Evolutionary conservation across 2,113 vertebrate species (phyloP).

Genomic region (Clarias batrachus): DNA sequence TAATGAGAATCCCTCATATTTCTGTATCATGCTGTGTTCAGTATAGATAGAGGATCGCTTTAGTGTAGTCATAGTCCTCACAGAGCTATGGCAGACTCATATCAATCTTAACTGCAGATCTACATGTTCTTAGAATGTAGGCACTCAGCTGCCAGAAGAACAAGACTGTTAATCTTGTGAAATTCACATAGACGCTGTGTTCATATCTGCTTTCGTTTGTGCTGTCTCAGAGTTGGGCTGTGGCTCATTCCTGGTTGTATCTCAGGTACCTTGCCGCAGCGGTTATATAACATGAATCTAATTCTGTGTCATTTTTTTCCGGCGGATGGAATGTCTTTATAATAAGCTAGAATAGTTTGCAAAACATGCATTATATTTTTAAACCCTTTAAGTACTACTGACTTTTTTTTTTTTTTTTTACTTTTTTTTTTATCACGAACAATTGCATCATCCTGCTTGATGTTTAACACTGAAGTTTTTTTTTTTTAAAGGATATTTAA

Average conservation of each 20-base stretch:
- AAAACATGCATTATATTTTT: neutral
- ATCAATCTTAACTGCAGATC: neutral
- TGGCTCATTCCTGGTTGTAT: conserved; percentile 7
- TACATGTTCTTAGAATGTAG: neutral
- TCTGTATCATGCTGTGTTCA: conserved; percentile 12
- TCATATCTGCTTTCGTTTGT: neutral
- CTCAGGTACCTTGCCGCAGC: conserved; percentile 30
- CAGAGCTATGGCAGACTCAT: neutral
- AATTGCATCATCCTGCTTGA: conserved; percentile 34
- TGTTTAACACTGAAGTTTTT: conserved; percentile 65
- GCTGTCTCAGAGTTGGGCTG: neutral
- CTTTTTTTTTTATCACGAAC: conserved; percentile 37
- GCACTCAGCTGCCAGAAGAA: neutral
- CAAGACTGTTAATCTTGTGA: conserved; percentile 1
- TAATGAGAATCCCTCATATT: neutral
- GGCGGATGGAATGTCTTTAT: neutral
- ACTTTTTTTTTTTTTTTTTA: conserved; percentile 33
- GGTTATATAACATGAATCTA: neutral
- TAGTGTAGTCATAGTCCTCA: neutral
- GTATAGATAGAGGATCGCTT: neutral
- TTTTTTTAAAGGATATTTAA: conserved; percentile 31
- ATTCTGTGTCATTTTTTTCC: neutral
- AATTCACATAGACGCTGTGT: neutral
- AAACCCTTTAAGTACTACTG: neutral
- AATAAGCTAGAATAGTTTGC: neutral